Base-by-base conservation (phyloP, 2,797 vertebrate genomes). In the Rhynchotus rufescens region DNA sequence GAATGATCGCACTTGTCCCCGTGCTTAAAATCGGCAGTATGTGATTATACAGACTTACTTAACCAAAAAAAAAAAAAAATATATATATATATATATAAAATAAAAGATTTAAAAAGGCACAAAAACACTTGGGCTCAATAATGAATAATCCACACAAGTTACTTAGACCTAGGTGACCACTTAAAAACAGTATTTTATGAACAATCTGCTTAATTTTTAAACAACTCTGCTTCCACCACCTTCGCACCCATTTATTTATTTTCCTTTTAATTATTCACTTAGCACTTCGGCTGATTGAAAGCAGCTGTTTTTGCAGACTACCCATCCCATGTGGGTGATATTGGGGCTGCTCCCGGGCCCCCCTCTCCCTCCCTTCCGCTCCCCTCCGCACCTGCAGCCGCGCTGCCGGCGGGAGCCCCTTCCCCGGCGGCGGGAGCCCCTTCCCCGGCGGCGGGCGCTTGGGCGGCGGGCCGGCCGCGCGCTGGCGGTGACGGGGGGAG, bases 401-500 rank as follows among this genome's bases (percentile, higher is more conserved):
- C 0, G 23, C 14, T 6, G 20, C 8, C 5, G 8, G 71, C 49
- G 2, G 21, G 47, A 34, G 22, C 5, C 6, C 66, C 9, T 68
- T 59, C 25, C 45, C 21, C 17, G 3, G 40, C 19, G 12, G 30
- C n/a, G 52, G 13, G 2, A 34, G 22, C 5, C 6, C 66, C 9
- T 68, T 59, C 25, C 45, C 21, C 17, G 3, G 13, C 26, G 45
- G 40, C 15, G 10, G 1, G 5, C 10, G 10, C 21, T 28, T 12
- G 17, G 28, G 6, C 38, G 26, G 9, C 7, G 25, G 16, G 36
- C 47, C n/a, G 22, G 49, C 30, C 7, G 32, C 10, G 19, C 4
- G 7, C 4, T 0, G 13, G n/a, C 5, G 22, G 16, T 0, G 13
- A 34, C 5, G 22, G 16, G 6, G 14, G 4, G 15, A 6, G 12